These are phyloP conservation scores for fruit fly (Drosophila melanogaster) DNA, from an alignment of 1,140 invertebrate species.

Conservation along the genomic window Release_6_plus_ISO1_MT NT_037436.4:12439501-12440000, in stretches of 20 bases:
- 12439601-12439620: conserved; percentile 12
- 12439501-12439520: conserved; percentile 84
- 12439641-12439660: conserved; percentile 60
- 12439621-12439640: conserved; percentile 71
- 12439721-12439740: conserved; percentile 31
- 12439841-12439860: neutral
- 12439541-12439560: conserved; percentile 47
- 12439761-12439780: conserved; percentile 19
- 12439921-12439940: too few species aligned
- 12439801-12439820: conserved; percentile 3
- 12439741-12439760: conserved; percentile 28
- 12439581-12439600: neutral
- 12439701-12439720: conserved; percentile 2
- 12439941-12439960: too few species aligned
- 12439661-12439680: conserved; percentile 36
- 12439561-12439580: conserved; percentile 13
- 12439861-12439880: neutral
- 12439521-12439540: conserved; percentile 82
- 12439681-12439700: conserved; percentile 43
- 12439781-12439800: neutral
- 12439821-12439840: neutral
- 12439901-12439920: too few species aligned
- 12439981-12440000: too few species aligned
- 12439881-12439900: neutral
- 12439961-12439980: too few species aligned